A percentile compares a stretch with the other conserved stretches of the same genome.
Conservation (phyloP, 2,113 vertebrate species). For the Bostrychus sinensis region DNA sequence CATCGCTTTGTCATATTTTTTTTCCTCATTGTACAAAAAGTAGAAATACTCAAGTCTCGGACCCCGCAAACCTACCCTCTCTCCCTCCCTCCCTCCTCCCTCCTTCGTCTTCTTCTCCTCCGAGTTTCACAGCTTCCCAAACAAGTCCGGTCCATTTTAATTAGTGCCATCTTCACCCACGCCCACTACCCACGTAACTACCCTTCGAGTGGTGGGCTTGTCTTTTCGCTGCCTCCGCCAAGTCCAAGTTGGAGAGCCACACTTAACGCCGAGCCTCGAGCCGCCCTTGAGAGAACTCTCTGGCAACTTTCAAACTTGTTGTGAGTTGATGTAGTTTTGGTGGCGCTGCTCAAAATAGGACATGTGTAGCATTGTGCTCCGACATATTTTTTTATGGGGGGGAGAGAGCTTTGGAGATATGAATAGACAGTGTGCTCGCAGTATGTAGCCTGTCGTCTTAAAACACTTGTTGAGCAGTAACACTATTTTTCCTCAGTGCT, state of each 20-base stretch:
- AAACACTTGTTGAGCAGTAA: slow-evolving; percentile 31
- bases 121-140: slow-evolving; percentile 84
- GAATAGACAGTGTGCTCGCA: slow-evolving; percentile 35
- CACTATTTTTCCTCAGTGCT: not conserved
- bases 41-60: slow-evolving; percentile 19
- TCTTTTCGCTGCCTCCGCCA: slow-evolving; percentile 74
- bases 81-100: slow-evolving; percentile 3
- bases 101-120: slow-evolving; percentile 15
- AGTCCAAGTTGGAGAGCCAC: slow-evolving; percentile 62
- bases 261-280: slow-evolving; percentile 43
- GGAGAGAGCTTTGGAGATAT: slow-evolving; percentile 31
- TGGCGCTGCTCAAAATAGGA: slow-evolving; percentile 64
- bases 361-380: slow-evolving; percentile 53
- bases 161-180: slow-evolving; percentile 81
- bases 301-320: slow-evolving; percentile 73
- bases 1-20: slow-evolving; percentile 46
- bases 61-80: not conserved
- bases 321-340: slow-evolving; percentile 51
- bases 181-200: slow-evolving; percentile 80
- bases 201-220: slow-evolving; percentile 73
- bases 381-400: slow-evolving; percentile 66
- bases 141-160: slow-evolving; percentile 84
- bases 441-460: slow-evolving; percentile 10
- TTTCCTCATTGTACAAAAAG: no score
- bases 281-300: slow-evolving; percentile 71